A percentile compares a stretch with the other conserved stretches of the same genome.
Evolutionary conservation across 2,113 vertebrate species (phyloP).

Genomic region (Scatophagus argus): DNA sequence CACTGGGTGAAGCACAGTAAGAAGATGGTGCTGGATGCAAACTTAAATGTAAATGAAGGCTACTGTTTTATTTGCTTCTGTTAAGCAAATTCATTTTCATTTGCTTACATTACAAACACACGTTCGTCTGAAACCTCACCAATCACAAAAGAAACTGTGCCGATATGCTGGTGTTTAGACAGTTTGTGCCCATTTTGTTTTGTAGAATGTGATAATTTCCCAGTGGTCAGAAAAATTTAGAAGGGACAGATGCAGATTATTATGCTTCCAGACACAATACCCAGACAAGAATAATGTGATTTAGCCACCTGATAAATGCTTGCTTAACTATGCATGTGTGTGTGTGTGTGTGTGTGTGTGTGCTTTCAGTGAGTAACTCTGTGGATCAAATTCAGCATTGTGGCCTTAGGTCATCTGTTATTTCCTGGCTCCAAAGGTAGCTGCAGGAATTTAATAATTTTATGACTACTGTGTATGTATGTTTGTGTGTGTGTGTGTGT

Average conservation of each 20-base stretch:
- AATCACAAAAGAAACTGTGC: neutral
- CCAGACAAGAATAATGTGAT: constrained; percentile 64
- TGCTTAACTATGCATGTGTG: neutral
- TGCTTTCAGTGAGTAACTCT: constrained; percentile 28
- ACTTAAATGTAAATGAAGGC: no score
- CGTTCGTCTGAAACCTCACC: neutral
- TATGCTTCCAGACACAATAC: constrained; percentile 47
- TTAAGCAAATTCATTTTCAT: no score
- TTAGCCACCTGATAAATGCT: constrained; percentile 52
- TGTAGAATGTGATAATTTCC: neutral
- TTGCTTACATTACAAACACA: no score
- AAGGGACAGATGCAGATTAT: constrained; percentile 30
- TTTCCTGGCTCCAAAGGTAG: constrained; percentile 65
- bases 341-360: constrained; percentile 26
- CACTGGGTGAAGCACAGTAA: no score
- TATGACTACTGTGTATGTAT: constrained; percentile 15
- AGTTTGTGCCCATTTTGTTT: neutral
- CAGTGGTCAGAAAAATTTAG: constrained; percentile 15
- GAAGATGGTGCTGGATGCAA: no score
- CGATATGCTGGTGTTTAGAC: neutral
- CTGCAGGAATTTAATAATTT: constrained; percentile 52
- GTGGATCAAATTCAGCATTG: constrained; percentile 52
- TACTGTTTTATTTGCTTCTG: no score
- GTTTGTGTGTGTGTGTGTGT: constrained; percentile 5
- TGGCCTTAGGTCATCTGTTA: constrained; percentile 51